phyloP scores from a whole-genome alignment of 1,140 invertebrate genomes.

The Venturia canescens region DNA sequence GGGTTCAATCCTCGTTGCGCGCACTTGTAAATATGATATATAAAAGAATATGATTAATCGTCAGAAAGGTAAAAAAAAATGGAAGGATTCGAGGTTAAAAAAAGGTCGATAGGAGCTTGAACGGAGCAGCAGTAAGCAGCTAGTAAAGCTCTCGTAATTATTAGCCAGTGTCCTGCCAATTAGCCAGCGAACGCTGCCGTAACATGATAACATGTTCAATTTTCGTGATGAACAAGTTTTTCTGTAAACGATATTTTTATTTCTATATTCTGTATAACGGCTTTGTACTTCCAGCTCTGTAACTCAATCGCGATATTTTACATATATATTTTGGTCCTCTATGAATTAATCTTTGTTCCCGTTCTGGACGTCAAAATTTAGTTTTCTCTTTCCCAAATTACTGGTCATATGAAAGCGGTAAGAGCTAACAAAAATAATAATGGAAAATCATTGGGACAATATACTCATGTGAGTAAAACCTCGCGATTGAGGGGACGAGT shows the following conservation, averaged over 20 bases:
- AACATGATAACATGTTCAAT: constrained; percentile 51
- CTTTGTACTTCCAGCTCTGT: constrained; percentile 45
- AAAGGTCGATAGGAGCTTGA: background rate
- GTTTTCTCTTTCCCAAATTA: background rate
- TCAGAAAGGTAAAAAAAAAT: background rate
- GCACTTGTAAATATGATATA: constrained; percentile 21
- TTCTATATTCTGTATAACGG: constrained; percentile 38
- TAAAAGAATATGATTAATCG: constrained; percentile 15
- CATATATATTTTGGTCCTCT: background rate
- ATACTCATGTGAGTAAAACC: background rate
- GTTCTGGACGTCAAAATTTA: background rate
- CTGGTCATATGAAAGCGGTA: constrained; percentile 46
- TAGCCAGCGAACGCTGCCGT: constrained; percentile 60
- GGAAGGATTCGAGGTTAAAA: background rate
- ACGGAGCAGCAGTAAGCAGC: background rate
- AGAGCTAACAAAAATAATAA: constrained; percentile 28
- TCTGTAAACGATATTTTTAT: constrained; percentile 29
- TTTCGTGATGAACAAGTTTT: constrained; percentile 22
- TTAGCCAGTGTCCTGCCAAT: constrained; percentile 21
- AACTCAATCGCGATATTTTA: constrained; percentile 11
- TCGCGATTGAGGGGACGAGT: constrained; percentile 47
- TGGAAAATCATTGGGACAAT: background rate
- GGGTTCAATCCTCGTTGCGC: background rate
- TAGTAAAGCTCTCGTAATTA: constrained; percentile 6
- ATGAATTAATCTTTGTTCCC: background rate